Percentiles rank a stretch among this genome's conserved stretches.
Conservation (phyloP, 2,888 invertebrate genomes). For the Euproctis similis region DNA sequence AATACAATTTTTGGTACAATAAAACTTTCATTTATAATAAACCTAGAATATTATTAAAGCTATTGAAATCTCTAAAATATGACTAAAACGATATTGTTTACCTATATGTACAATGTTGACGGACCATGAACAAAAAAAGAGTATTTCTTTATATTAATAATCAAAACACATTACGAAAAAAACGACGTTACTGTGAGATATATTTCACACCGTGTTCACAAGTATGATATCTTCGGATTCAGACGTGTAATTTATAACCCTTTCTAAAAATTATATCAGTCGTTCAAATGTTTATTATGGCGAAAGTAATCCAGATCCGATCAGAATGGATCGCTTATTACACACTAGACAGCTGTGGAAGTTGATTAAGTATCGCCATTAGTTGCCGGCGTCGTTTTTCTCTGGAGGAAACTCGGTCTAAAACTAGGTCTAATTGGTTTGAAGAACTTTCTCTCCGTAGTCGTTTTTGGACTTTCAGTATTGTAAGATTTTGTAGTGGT, state of each 20-base stretch:
- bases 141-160: constrained; percentile 10
- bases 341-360: not conserved
- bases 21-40: constrained; percentile 59
- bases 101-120: constrained; percentile 48
- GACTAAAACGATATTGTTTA: constrained; percentile 57
- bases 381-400: constrained; percentile 39
- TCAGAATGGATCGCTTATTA: constrained; percentile 22
- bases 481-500: constrained; percentile 50
- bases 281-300: constrained; percentile 44
- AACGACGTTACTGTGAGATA: constrained; percentile 12
- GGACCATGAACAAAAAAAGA: constrained; percentile 12
- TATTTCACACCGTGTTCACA: constrained; percentile 8
- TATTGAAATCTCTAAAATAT: constrained; percentile 60
- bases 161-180: constrained; percentile 14
- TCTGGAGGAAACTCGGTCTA: constrained; percentile 60
- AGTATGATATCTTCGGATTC: constrained; percentile 38
- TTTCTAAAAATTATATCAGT: constrained; percentile 34
- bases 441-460: constrained; percentile 57
- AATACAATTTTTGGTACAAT: constrained; percentile 72
- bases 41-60: constrained; percentile 63
- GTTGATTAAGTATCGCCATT: constrained; percentile 27
- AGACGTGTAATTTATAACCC: constrained; percentile 22
- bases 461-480: constrained; percentile 52
- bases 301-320: constrained; percentile 42
- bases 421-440: constrained; percentile 57